These are phyloP conservation scores for Lycia hirtaria DNA, from an alignment of 2,888 invertebrate genomes.

Conservation along the genomic window DNA sequence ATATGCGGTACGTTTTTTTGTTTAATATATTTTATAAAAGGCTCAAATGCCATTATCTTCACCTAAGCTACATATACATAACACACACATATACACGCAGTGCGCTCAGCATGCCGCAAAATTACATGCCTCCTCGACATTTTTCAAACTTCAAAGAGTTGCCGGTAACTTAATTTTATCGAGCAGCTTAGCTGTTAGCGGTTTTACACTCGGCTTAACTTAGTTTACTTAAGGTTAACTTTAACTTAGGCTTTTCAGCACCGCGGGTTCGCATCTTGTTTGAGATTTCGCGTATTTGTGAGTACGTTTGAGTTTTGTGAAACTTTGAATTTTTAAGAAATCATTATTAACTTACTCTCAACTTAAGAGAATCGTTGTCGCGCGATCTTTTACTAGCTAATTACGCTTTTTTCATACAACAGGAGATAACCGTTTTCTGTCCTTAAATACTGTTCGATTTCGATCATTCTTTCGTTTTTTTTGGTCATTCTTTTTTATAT, in stretches of 20 bases:
- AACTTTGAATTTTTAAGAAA: background rate
- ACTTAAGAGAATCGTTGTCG: too few species aligned
- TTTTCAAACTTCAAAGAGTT: conserved; percentile 30
- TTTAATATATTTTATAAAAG: too few species aligned
- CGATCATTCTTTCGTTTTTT: too few species aligned
- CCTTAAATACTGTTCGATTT: too few species aligned
- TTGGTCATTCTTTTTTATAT: too few species aligned
- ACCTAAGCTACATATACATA: background rate
- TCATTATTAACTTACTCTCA: background rate
- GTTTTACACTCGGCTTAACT: conserved; percentile 58
- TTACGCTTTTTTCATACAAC: too few species aligned
- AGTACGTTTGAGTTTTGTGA: conserved; percentile 2
- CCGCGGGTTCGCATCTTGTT: conserved; percentile 16
- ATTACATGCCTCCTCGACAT: conserved; percentile 28
- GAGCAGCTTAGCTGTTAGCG: conserved; percentile 49
- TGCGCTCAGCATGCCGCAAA: conserved; percentile 16
- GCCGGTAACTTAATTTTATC: conserved; percentile 56
- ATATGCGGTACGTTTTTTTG: too few species aligned
- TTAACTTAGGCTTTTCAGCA: conserved; percentile 32
- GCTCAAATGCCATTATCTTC: background rate
- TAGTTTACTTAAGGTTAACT: conserved; percentile 48
- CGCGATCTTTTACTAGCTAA: too few species aligned
- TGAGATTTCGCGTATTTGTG: conserved; percentile 17
- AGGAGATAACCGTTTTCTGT: too few species aligned
- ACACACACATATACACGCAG: background rate